A percentile compares a stretch with the other conserved stretches of the same genome.
Conservation (phyloP, 37 sponge, comb jelly and placozoan species). For the Spongilla lacustris region DNA sequence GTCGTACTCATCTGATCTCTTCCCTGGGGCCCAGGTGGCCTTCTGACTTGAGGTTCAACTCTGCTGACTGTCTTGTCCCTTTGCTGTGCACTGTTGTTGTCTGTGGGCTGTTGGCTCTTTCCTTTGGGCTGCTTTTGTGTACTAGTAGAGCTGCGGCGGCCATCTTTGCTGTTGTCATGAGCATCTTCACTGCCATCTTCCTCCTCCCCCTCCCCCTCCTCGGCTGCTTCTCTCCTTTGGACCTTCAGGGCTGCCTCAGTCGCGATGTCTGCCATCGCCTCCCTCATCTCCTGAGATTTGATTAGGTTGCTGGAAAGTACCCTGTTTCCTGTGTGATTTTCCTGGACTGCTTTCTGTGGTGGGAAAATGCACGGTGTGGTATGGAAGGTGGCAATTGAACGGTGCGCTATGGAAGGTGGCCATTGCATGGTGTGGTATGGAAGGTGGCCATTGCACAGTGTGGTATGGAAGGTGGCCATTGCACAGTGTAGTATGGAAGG, state of each 20-base stretch:
- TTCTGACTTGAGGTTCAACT: background rate
- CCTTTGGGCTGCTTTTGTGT: no score
- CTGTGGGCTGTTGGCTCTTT: background rate
- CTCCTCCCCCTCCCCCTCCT: background rate
- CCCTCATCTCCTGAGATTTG: constrained; percentile 28
- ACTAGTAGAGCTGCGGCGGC: background rate
- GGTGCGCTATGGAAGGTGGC: no score
- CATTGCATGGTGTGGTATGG: no score
- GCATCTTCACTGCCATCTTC: background rate
- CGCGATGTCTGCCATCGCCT: constrained; percentile 38
- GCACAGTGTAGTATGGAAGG: no score
- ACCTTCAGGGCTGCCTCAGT: constrained; percentile 36
- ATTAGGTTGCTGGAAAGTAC: constrained; percentile 1
- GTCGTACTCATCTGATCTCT: no score
- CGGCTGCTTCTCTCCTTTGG: background rate
- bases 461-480: background rate
- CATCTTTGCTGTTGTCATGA: background rate
- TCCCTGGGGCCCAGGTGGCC: background rate
- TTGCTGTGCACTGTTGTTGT: background rate
- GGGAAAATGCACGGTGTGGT: background rate
- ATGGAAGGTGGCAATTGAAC: background rate
- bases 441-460: background rate
- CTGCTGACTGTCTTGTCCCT: background rate
- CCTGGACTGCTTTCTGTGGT: constrained; percentile 38
- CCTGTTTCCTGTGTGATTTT: constrained; percentile 36